phyloP scores from a whole-genome alignment of 2,797 vertebrate species.

The Mastacembelus armatus region DNA sequence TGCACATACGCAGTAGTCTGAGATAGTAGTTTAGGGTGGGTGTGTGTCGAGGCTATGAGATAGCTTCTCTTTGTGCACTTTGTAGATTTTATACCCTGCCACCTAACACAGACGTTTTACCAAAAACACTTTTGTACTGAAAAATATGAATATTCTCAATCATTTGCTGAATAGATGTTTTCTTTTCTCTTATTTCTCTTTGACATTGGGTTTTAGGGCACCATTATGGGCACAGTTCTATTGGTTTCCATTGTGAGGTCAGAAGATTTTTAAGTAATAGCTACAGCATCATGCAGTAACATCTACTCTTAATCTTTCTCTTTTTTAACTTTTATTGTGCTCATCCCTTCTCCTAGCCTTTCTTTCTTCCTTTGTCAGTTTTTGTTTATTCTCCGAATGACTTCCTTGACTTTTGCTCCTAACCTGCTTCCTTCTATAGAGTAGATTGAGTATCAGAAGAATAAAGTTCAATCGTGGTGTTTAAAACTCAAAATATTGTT shows the following conservation, averaged over 20 bases:
- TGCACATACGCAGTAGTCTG: slow-evolving; percentile 70
- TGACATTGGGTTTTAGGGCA: slow-evolving; percentile 59
- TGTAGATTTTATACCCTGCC: slow-evolving; percentile 84
- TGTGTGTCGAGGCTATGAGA: slow-evolving; percentile 76
- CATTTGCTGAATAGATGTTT: slow-evolving; percentile 74
- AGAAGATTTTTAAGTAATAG: slow-evolving; percentile 57
- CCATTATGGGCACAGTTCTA: slow-evolving; percentile 38
- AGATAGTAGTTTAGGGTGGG: slow-evolving; percentile 73
- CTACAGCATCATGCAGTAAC: slow-evolving; percentile 52
- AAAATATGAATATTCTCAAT: slow-evolving; percentile 70
- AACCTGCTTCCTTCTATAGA: slow-evolving; percentile 51
- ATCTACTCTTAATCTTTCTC: slow-evolving; percentile 48
- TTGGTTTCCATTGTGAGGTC: slow-evolving; percentile 59
- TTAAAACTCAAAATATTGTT: slow-evolving; percentile 59
- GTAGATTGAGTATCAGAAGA: slow-evolving; percentile 64
- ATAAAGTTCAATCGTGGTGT: slow-evolving; percentile 62
- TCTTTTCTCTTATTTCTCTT: slow-evolving; percentile 68
- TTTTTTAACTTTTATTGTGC: slow-evolving; percentile 30
- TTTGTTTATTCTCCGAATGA: slow-evolving; percentile 32
- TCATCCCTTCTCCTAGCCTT: slow-evolving; percentile 39
- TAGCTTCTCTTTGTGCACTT: slow-evolving; percentile 82
- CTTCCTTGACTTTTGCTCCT: slow-evolving; percentile 25
- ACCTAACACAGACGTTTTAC: slow-evolving; percentile 80
- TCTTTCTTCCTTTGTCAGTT: slow-evolving; percentile 35
- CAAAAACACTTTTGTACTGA: slow-evolving; percentile 82